These are phyloP conservation scores for Pachypanchax playfairii DNA, from an alignment of 2,113 vertebrate species.

Conservation along the genomic window DNA sequence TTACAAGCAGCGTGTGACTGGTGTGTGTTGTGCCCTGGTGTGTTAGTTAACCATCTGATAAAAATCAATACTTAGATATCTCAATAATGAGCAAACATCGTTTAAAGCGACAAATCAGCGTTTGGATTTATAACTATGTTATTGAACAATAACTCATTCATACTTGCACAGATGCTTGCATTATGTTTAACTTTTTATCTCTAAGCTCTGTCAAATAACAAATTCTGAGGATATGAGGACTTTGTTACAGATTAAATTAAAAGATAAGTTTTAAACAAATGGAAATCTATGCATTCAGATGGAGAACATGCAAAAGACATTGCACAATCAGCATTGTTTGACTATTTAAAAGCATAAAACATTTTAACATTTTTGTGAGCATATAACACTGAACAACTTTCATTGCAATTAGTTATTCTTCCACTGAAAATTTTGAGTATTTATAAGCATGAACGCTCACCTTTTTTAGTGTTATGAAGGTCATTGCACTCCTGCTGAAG, in stretches of 20 bases:
- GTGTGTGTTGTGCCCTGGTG: constrained; percentile 58
- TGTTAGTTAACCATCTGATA: constrained; percentile 61
- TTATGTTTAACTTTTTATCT: constrained; percentile 19
- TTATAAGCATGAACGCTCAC: not conserved
- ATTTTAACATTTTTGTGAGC: too few relatives aligned
- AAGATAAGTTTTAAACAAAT: constrained; percentile 7
- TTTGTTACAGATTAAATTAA: constrained; percentile 41
- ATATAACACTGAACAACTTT: not conserved
- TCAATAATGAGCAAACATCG: constrained; percentile 52
- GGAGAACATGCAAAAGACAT: too few relatives aligned
- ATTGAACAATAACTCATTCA: constrained; percentile 6
- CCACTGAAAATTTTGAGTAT: not conserved
- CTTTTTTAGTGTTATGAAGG: constrained; percentile 4
- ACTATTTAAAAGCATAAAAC: too few relatives aligned
- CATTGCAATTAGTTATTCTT: constrained; percentile 2
- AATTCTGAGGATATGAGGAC: constrained; percentile 58
- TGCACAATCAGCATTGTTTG: not conserved
- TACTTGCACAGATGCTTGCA: not conserved
- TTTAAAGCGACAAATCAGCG: constrained; percentile 16
- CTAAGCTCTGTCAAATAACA: constrained; percentile 36
- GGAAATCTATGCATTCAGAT: not conserved
- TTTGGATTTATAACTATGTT: constrained; percentile 24
- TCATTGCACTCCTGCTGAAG: constrained; percentile 24
- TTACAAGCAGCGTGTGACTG: constrained; percentile 50
- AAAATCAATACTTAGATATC: constrained; percentile 51